Base-by-base conservation (phyloP, 2,888 invertebrate genomes). In the Thymelicus sylvestris region DNA sequence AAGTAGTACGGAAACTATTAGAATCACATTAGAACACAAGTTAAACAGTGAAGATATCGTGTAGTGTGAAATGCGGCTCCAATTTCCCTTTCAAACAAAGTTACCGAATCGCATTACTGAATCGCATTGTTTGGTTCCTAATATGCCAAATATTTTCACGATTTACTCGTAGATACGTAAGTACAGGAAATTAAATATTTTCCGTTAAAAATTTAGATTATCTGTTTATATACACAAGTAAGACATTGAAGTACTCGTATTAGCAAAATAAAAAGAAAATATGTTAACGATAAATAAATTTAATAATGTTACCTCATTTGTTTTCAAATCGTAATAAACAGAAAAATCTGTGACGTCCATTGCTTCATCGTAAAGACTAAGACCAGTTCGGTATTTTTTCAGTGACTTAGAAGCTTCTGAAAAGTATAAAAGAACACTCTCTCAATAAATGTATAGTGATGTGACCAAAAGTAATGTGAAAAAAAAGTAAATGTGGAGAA, bases 311-410 rank as follows among this genome's bases (percentile, higher is more conserved):
- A 94, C 94, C 84, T 92, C 82, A 76, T 94, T 93, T n/a, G 91
- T 88, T 19, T 88, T 81, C 50, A 92, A 73, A 75, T 93, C 89
- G 73, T 94, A 94, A 79, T 92, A 94, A 60, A 94, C 84, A 0
- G 94, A 94, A 74, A 94, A 91, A 72, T 94, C 94, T 2, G 93
- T 79, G 0, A 93, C 91, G 75, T 94, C 94, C 88, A 93, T 91
- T 7, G 85, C 81, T 70, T 88, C 82, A 62, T 86, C 86, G n/a
- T 81, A 79, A 73, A 81, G 82, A 64, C 77, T 78, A 66, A 74
- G 78, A 75, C 79, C 68, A 19, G 31, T 57, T 57, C 63, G 41
- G 39, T 55, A 41, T 63, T 63, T 57, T 38, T 68, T 57, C 8
- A 57, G n/a, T n/a, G 63, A 13, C 7, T 55, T 57, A n/a, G 13